These are phyloP conservation scores for Cryptotis parvus DNA, from an alignment of 2,113 vertebrate species.

Conservation along the genomic window DNA sequence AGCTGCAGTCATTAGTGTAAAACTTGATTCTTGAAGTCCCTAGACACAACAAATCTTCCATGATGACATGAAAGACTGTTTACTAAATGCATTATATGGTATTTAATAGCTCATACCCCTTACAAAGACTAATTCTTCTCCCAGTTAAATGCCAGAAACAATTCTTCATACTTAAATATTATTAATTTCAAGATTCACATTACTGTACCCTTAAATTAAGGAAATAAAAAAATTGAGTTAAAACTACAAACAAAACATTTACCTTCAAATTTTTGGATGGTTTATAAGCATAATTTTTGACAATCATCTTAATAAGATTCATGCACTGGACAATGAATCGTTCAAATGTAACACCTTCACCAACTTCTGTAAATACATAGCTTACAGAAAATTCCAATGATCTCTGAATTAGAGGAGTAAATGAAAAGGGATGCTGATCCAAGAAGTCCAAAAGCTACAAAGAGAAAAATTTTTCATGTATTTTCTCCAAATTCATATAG, in stretches of 20 bases:
- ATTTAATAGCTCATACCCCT: constrained; percentile 38
- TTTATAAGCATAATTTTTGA: constrained; percentile 98
- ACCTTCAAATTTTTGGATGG: constrained; percentile 98
- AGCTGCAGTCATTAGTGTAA: neutral
- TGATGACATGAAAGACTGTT: neutral
- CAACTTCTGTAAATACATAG: constrained; percentile 96
- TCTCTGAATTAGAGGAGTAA: constrained; percentile 95
- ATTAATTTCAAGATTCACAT: constrained; percentile 31
- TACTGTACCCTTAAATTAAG: constrained; percentile 22
- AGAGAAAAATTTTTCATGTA: constrained; percentile 45
- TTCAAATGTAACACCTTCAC: constrained; percentile 95
- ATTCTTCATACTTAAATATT: constrained; percentile 46
- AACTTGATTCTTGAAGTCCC: neutral
- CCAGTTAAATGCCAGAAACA: neutral
- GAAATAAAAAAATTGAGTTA: neutral
- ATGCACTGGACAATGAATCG: constrained; percentile 98
- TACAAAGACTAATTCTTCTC: constrained; percentile 10
- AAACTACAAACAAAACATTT: constrained; percentile 65
- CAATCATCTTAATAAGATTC: constrained; percentile 99
- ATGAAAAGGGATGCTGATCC: constrained; percentile 96
- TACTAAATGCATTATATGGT: neutral
- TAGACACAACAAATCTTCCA: neutral
- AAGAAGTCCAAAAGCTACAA: constrained; percentile 96
- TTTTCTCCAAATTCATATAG: constrained; percentile 35
- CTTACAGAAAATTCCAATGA: constrained; percentile 96